Evolutionary conservation across 2,797 vertebrate genomes (phyloP).

Genomic region (Urocyon cinereoargenteus): DNA sequence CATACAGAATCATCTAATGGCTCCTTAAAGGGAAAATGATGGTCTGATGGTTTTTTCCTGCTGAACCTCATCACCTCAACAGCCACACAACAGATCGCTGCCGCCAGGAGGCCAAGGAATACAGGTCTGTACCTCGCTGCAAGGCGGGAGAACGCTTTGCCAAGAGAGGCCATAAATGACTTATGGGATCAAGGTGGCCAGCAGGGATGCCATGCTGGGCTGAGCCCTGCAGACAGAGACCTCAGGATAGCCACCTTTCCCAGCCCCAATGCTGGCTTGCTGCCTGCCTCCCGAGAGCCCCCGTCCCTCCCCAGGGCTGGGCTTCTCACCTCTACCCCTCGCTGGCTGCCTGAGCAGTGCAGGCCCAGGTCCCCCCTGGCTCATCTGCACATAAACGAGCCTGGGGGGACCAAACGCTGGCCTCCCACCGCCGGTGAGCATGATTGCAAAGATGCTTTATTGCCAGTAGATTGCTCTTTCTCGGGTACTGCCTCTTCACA

Average conservation of each 20-base stretch:
- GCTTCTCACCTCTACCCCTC: neutral
- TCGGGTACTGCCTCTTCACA: conserved; percentile 36
- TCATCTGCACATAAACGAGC: neutral
- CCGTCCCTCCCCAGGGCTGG: accelerated
- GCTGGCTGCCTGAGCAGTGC: accelerated
- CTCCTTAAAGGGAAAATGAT: conserved; percentile 66
- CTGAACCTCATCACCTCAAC: conserved; percentile 44
- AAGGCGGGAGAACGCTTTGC: neutral
- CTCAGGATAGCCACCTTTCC: neutral
- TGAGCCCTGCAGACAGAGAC: neutral
- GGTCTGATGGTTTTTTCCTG: conserved; percentile 41
- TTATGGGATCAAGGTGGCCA: neutral
- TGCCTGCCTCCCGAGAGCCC: neutral
- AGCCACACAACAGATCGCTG: neutral
- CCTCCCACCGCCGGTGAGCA: neutral
- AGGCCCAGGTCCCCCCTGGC: neutral
- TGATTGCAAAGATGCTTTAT: conserved; percentile 60
- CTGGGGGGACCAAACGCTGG: neutral
- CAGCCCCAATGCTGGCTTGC: neutral
- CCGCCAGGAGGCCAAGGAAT: neutral
- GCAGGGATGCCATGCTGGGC: neutral
- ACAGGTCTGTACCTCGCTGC: neutral
- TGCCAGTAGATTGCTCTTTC: conserved; percentile 51
- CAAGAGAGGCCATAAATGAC: neutral
- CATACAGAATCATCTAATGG: conserved; percentile 62